Evolutionary conservation across 2,113 vertebrate genomes (phyloP).

Genomic region (Salvelinus fontinalis): DNA sequence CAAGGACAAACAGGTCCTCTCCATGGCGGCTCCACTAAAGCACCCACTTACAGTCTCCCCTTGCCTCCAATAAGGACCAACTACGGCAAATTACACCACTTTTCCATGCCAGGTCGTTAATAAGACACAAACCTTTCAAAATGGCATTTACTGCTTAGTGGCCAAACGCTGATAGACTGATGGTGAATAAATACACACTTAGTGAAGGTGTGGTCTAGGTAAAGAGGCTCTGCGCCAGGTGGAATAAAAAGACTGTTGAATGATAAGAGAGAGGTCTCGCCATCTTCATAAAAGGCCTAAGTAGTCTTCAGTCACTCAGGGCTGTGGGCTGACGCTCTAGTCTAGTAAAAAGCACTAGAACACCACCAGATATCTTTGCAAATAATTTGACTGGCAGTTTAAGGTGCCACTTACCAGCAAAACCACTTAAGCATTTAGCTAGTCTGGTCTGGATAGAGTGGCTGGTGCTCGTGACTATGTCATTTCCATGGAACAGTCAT

Average conservation of each 20-base stretch:
- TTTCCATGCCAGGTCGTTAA: conserved; percentile 50
- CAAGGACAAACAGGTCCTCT: conserved; percentile 72
- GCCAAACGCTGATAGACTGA: conserved; percentile 41
- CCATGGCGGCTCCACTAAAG: conserved; percentile 46
- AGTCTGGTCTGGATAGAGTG: conserved; percentile 33
- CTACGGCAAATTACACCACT: conserved; percentile 60
- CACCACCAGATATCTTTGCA: conserved; percentile 9
- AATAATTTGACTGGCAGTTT: conserved; percentile 53
- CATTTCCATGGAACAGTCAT: conserved; percentile 14
- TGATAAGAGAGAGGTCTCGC: conserved; percentile 30
- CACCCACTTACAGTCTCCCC: conserved; percentile 54
- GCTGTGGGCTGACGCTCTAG: conserved; percentile 26
- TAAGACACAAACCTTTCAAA: conserved; percentile 62
- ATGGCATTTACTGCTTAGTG: conserved; percentile 61
- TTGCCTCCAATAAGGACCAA: conserved; percentile 54
- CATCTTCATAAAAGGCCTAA: conserved; percentile 40
- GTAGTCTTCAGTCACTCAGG: conserved; percentile 1
- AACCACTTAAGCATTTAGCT: conserved; percentile 53
- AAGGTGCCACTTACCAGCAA: conserved; percentile 50
- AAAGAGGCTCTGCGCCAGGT: conserved; percentile 30
- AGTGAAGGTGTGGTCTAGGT: conserved; percentile 44
- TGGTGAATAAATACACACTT: conserved; percentile 52
- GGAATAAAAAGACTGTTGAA: conserved; percentile 35
- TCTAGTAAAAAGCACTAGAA: conserved; percentile 35
- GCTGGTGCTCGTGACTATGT: conserved; percentile 31